phyloP scores from a whole-genome alignment of 2,888 invertebrate species.

The Dimorphilus gyrociliatus region DNA sequence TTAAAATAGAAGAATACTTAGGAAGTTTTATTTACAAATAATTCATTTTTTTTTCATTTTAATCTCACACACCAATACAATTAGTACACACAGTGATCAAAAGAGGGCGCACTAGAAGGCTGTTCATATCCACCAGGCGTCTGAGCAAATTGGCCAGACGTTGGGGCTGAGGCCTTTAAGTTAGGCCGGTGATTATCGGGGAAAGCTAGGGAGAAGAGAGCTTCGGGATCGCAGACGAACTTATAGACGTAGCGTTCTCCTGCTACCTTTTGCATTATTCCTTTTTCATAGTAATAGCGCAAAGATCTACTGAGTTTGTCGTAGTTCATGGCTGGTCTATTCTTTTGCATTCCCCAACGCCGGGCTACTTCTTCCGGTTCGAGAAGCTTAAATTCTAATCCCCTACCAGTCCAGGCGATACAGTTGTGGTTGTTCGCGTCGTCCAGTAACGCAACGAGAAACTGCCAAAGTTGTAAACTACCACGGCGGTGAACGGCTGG shows the following conservation, averaged over 20 bases:
- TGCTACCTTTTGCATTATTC: conserved; percentile 89
- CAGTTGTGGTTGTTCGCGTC: conserved; percentile 38
- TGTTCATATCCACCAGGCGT: no score
- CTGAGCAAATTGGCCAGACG: no score
- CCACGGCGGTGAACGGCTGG: no score
- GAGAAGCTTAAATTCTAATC: conserved; percentile 83
- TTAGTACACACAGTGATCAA: no score
- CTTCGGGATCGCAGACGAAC: conserved; percentile 74
- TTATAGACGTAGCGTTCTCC: conserved; percentile 91
- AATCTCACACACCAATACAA: no score
- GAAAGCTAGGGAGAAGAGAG: conserved; percentile 35
- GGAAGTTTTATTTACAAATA: no score
- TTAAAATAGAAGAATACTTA: no score
- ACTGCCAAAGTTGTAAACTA: conserved; percentile 87
- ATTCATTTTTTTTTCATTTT: no score
- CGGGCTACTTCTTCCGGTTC: conserved; percentile 88
- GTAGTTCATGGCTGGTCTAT: conserved; percentile 91
- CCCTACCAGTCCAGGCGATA: conserved; percentile 85
- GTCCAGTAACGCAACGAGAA: conserved; percentile 57
- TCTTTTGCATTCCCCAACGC: conserved; percentile 88
- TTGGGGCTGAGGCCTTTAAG: no score
- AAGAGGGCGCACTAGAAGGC: no score
- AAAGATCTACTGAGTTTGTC: conserved; percentile 82
- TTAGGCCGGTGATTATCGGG: conserved; percentile 23
- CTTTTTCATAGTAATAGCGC: conserved; percentile 91